phyloP scores from a whole-genome alignment of 1,140 invertebrate genomes.

The Portunus trituberculatus region DNA sequence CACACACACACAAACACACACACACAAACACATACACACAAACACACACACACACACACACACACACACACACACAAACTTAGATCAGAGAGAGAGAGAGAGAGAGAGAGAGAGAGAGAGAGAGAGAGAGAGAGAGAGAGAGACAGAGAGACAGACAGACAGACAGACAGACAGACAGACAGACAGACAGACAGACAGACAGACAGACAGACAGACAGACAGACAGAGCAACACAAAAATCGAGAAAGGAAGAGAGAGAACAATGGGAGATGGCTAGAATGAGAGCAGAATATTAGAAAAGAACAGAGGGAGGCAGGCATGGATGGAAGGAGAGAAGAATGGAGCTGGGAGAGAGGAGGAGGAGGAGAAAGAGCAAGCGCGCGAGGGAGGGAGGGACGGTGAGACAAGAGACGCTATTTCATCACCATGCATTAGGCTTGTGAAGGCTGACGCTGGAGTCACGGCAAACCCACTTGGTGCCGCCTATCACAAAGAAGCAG shows the following conservation, averaged over 20 bases:
- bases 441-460: not conserved
- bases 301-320: not conserved
- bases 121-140: too few relatives aligned
- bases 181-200: too few relatives aligned
- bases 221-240: not conserved
- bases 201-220: too few relatives aligned
- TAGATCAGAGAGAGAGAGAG: too few relatives aligned
- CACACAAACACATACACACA: too few relatives aligned
- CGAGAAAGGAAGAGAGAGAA: not conserved
- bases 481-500: not conserved
- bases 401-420: not conserved
- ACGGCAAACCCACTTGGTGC: not conserved
- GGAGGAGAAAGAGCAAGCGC: not conserved
- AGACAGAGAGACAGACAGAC: too few relatives aligned
- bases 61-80: too few relatives aligned
- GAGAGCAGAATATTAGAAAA: not conserved
- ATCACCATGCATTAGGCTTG: conserved; percentile 12
- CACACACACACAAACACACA: too few relatives aligned
- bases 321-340: not conserved
- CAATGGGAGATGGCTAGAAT: not conserved
- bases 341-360: not conserved
- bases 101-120: too few relatives aligned
- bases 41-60: too few relatives aligned
- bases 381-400: not conserved
- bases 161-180: too few relatives aligned